Conservation (phyloP, 2,888 invertebrate species). For the Caenorhabditis japonica region DNA sequence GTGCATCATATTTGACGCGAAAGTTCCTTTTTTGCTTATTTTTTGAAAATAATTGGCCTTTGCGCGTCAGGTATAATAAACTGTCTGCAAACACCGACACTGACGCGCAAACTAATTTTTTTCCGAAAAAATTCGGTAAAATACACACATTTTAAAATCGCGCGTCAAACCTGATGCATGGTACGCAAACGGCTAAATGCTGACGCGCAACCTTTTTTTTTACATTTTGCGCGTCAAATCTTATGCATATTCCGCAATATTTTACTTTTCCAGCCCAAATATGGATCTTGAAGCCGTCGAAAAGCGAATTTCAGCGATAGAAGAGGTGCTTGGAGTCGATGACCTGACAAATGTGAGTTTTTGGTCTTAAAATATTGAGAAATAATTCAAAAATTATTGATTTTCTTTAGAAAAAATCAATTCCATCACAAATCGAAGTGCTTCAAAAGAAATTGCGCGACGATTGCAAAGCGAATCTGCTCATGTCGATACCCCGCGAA, state of each 20-base stretch:
- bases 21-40: no score
- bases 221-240: not conserved
- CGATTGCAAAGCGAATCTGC: slow-evolving; percentile 31
- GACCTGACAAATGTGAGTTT: slow-evolving; percentile 16
- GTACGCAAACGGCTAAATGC: slow-evolving; percentile 20
- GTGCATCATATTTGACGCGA: no score
- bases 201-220: not conserved
- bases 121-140: not conserved
- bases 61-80: not conserved
- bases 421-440: slow-evolving; percentile 24
- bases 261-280: slow-evolving; percentile 2
- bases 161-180: slow-evolving; percentile 8
- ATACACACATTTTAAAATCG: slow-evolving; percentile 3
- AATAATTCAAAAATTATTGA: not conserved
- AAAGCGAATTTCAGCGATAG: slow-evolving; percentile 29
- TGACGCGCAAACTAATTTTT: not conserved
- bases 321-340: slow-evolving; percentile 26
- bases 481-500: slow-evolving; percentile 21
- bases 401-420: slow-evolving; percentile 24
- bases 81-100: slow-evolving; percentile 1
- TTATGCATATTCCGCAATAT: not conserved
- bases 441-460: slow-evolving; percentile 24
- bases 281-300: slow-evolving; percentile 24
- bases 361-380: not conserved
- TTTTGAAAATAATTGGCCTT: not conserved